Conservation (phyloP, 2,888 invertebrate species). For the Sinopyrophorus schimmeli region DNA sequence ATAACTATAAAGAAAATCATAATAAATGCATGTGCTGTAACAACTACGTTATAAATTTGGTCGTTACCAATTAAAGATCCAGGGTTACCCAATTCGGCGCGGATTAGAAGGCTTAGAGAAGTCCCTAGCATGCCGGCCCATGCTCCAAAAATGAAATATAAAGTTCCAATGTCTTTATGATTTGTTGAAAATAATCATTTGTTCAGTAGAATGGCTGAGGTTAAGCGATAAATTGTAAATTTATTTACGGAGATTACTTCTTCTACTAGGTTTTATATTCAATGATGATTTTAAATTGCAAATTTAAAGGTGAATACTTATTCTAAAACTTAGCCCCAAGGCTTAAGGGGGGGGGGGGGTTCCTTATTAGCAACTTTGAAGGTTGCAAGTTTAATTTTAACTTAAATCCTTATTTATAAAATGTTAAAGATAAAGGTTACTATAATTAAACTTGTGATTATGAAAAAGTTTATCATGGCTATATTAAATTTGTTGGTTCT, state of each 20-base stretch:
- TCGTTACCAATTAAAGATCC: slow-evolving; percentile 71
- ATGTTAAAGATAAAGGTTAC: slow-evolving; percentile 26
- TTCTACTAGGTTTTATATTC: slow-evolving; percentile 63
- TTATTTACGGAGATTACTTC: slow-evolving; percentile 58
- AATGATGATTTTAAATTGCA: slow-evolving; percentile 66
- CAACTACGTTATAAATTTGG: slow-evolving; percentile 66
- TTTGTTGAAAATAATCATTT: slow-evolving; percentile 73
- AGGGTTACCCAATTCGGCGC: slow-evolving; percentile 70
- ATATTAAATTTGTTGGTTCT: slow-evolving; percentile 48
- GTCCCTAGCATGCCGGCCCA: slow-evolving; percentile 73
- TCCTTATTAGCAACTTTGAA: slow-evolving; percentile 66
- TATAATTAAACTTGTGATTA: slow-evolving; percentile 43
- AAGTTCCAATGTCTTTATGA: slow-evolving; percentile 77
- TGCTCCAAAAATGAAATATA: slow-evolving; percentile 70
- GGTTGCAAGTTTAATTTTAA: slow-evolving; percentile 59
- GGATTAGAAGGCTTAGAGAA: slow-evolving; percentile 71
- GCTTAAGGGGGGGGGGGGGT: slow-evolving; percentile 56
- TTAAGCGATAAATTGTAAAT: slow-evolving; percentile 68
- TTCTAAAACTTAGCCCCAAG: slow-evolving; percentile 50
- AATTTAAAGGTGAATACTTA: slow-evolving; percentile 60
- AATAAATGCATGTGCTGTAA: slow-evolving; percentile 78
- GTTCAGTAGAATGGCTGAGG: slow-evolving; percentile 66
- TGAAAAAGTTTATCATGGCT: slow-evolving; percentile 44
- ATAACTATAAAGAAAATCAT: slow-evolving; percentile 73
- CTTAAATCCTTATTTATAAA: slow-evolving; percentile 58